Conservation (phyloP, 2,797 vertebrate species). For the Sebastiscus tertius region DNA sequence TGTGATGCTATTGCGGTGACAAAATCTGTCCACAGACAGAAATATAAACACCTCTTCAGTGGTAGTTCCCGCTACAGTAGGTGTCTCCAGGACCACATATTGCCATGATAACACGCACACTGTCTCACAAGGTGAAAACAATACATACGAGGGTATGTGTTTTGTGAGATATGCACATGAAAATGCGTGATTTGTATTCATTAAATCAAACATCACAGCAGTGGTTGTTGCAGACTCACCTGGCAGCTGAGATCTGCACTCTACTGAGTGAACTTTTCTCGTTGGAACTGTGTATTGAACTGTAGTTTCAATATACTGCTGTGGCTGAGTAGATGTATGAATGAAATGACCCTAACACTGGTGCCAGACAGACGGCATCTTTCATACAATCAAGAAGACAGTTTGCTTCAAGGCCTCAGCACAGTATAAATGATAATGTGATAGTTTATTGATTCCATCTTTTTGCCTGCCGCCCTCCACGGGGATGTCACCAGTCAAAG, state of each 20-base stretch:
- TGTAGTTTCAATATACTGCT: neutral
- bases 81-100: too few relatives aligned
- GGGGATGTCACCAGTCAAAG: slow-evolving; percentile 34
- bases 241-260: too few relatives aligned
- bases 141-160: too few relatives aligned
- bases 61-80: too few relatives aligned
- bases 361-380: slow-evolving; percentile 9
- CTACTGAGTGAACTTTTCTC: neutral
- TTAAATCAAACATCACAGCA: neutral
- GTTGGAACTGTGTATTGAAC: neutral
- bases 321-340: neutral
- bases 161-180: too few relatives aligned
- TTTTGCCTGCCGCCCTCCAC: neutral
- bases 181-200: neutral
- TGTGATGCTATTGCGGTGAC: too few relatives aligned
- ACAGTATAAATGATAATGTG: slow-evolving; percentile 41
- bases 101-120: too few relatives aligned
- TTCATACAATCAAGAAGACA: slow-evolving; percentile 16
- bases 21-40: too few relatives aligned
- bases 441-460: slow-evolving; percentile 58
- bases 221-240: too few relatives aligned
- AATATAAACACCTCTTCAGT: too few relatives aligned
- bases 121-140: too few relatives aligned
- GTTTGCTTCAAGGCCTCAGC: slow-evolving; percentile 39
- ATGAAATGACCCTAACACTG: neutral